These are phyloP conservation scores for Gnathonemus echidnorhynchus DNA, from an alignment of 2,113 vertebrate genomes.

Conservation along the genomic window DNA sequence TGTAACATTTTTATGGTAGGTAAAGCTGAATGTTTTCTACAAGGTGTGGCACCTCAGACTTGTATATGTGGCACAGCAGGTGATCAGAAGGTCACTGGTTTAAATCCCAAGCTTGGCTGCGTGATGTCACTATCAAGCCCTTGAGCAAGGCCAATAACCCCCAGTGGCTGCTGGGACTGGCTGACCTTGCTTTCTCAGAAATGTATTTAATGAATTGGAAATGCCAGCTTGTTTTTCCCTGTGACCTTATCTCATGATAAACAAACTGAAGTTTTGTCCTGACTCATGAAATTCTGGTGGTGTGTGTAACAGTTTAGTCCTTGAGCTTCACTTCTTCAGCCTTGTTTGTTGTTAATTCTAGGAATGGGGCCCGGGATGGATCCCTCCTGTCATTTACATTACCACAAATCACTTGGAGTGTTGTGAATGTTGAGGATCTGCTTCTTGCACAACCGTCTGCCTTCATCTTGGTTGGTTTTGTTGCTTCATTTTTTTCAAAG, in stretches of 20 bases:
- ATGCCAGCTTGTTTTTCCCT: not conserved
- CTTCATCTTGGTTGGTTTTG: not conserved
- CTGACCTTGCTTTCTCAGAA: not conserved
- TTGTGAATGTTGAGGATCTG: not conserved
- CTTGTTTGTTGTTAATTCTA: not conserved
- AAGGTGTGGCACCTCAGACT: not conserved
- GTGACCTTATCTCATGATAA: not conserved
- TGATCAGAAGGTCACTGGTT: not conserved
- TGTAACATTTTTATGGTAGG: not conserved
- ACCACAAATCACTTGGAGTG: not conserved
- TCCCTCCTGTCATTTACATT: not conserved
- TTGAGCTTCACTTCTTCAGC: not conserved
- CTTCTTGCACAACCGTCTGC: not conserved
- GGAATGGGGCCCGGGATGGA: not conserved
- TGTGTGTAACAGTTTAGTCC: not conserved
- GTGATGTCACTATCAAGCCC: not conserved
- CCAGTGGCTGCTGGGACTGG: not conserved
- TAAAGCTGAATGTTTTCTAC: not conserved
- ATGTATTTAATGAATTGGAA: not conserved
- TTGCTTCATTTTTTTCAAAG: not conserved
- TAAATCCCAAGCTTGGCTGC: not conserved
- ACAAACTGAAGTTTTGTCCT: not conserved
- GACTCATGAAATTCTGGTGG: not conserved
- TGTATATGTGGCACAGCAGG: not conserved
- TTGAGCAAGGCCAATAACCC: not conserved